Evolutionary conservation across 1,140 invertebrate species (phyloP), one percentile per base, ranked within the genome.

Genomic region (Lordiphosa collinella): DNA sequence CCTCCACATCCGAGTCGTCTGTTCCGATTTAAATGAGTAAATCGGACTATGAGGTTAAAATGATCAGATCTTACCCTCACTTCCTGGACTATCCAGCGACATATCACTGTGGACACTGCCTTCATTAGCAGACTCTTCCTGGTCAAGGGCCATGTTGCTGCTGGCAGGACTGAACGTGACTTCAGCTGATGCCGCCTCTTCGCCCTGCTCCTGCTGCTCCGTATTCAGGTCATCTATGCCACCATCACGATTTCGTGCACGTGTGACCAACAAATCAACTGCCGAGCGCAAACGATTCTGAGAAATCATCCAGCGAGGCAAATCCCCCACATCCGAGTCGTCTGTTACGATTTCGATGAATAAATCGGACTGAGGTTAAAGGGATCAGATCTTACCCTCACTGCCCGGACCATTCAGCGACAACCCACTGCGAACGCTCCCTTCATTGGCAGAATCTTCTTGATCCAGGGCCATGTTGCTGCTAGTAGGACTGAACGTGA

Each of bases 241-340:
- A 11, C 72, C 78, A 31, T 84, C 73, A 6, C 64, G 60, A 32
- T 51, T 64, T 4, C 78, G 72, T 0, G 78, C 78, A 22, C 78
- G 78, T 1, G 63, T 53, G 2, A 84, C 72, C 32, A 84, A 43
- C 64, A 78, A 59, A 14, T 69, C 68, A 2, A 84, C 78, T 2
- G 78, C 78, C 0, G 64, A 78, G 2, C 65, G 57, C 1, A 78
- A 47, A n/a, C 78, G 78, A 46, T 84, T 65, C 9, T 62, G 59
- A 1, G 78, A 79, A 29, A 84, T 84, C 46, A 78, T 64, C 78
- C 78, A 84, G n/a, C 72, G 59, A 13, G 78, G 79, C 31, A 64
- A 18, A 11, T 52, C 55, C 18, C 82, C 71, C 2, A 70, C 18
- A 11, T 82, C 76, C 0, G 76, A 80, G 11, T 80, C 76, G 43